These are phyloP conservation scores for Leucoraja erinaceus DNA, from an alignment of 2,113 vertebrate genomes.

Conservation along the genomic window DNA sequence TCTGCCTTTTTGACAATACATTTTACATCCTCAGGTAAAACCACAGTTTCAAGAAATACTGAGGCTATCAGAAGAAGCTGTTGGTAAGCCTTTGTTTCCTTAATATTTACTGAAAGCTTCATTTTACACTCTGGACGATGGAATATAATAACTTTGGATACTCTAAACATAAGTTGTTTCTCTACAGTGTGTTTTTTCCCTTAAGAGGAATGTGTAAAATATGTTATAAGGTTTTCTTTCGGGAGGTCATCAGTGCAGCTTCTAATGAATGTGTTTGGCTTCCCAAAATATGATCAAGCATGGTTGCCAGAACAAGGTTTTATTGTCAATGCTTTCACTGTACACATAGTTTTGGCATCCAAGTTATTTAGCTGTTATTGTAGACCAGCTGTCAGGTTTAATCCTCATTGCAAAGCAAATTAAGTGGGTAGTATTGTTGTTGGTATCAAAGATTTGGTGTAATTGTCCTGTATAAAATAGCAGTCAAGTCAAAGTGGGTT, in stretches of 20 bases:
- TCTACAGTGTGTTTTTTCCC: neutral
- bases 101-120: neutral
- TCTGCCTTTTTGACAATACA: slow-evolving; percentile 6
- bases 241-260: neutral
- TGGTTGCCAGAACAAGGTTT: neutral
- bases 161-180: too few relatives aligned
- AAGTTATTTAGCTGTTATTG: neutral
- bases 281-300: neutral
- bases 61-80: slow-evolving; percentile 90
- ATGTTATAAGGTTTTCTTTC: too few relatives aligned
- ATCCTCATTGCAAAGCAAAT: neutral
- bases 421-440: neutral
- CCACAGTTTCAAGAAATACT: slow-evolving; percentile 98
- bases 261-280: neutral
- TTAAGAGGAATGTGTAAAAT: neutral
- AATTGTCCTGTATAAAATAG: neutral
- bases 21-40: slow-evolving; percentile 69
- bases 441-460: neutral
- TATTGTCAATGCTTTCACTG: neutral
- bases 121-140: slow-evolving; percentile 32
- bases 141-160: too few relatives aligned
- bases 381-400: neutral
- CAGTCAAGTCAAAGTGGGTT: neutral
- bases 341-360: neutral
- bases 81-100: slow-evolving; percentile 66